phyloP scores from a whole-genome alignment of 2,113 vertebrate genomes.

The Proteles cristata region DNA sequence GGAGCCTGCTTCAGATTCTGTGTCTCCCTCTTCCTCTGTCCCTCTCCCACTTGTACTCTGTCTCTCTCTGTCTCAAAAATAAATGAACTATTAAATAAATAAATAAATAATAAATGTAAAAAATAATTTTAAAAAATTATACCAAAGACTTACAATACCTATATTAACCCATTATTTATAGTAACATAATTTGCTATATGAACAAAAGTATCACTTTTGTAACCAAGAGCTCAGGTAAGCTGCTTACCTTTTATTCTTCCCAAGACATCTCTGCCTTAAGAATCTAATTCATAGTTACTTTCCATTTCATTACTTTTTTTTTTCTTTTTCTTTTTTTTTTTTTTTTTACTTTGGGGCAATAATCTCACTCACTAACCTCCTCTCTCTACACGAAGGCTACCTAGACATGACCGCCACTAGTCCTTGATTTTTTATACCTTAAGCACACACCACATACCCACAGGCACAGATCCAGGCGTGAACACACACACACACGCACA shows the following conservation, averaged over 20 bases:
- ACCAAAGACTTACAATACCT: background rate
- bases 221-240: background rate
- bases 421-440: background rate
- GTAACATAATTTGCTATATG: background rate
- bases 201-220: background rate
- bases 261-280: background rate
- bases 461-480: background rate
- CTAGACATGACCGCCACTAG: no score
- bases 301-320: background rate
- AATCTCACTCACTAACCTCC: background rate
- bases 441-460: background rate
- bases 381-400: background rate
- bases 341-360: background rate
- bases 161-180: background rate
- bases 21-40: no score
- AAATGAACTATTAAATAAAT: no score
- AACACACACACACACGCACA: background rate
- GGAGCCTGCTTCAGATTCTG: no score
- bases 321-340: background rate
- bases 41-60: no score
- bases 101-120: no score
- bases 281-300: background rate
- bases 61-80: no score
- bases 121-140: background rate
- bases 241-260: background rate